Evolutionary conservation across 1,140 invertebrate species (phyloP), one percentile per base, ranked within the genome.

Genomic region (Lasioglossum albipes): DNA sequence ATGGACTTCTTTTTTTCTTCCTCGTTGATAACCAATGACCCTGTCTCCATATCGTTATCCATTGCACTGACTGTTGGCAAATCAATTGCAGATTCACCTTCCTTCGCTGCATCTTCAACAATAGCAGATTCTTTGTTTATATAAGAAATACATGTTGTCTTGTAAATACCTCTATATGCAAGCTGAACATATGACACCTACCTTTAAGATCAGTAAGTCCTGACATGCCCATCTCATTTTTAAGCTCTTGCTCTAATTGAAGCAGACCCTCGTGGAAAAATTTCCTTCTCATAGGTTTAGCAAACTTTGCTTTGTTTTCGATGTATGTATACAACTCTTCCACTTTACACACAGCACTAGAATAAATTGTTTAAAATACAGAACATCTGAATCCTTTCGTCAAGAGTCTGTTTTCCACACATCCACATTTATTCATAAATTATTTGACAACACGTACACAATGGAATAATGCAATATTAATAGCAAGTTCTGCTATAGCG

Each of bases 261-360:
- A 94, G 91, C 65, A 96, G 90, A 31, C 95, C 96, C 87, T 96
- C 95, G 88, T 95, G 95, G 89, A 96, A 97, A 83, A 93, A 94
- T 88, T 95, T 95, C 73, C 95, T 91, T 90, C 95, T 95, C 76
- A 94, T 88, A 12, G 94, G 91, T 88, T 96, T 96, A 22, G 94
- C 95, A 90, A 94, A 95, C 89, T 95, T 96, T n/a, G 94, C 93
- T 90, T 95, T 95, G 82, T 95, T 95, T 82, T 96, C 95, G 41
- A 94, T 92, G 89, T 94, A 94, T 13, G 90, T 87, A 82, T 91
- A 94, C 7, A 95, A 78, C 70, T 94, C 94, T 62, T 95, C 94
- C 20, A 91, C 84, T 90, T 94, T 94, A 77, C 94, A 94, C 2
- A 92, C 85, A 75, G 94, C 94, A 36, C 93, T 94, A 27, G 49